Conservation (phyloP, 2,797 vertebrate species). For the Pteropus rufus region DNA sequence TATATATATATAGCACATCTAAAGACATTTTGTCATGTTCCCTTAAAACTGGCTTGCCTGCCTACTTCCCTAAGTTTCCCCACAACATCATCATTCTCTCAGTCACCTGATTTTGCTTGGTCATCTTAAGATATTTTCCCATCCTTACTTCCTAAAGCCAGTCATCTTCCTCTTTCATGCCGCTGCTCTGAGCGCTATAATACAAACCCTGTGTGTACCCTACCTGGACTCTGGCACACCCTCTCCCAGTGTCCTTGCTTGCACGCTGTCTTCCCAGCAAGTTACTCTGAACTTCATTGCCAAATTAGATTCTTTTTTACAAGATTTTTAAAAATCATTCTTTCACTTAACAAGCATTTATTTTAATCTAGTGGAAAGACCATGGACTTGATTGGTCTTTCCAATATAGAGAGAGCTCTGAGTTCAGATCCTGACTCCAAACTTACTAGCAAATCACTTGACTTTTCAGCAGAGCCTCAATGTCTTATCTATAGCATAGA, state of each 20-base stretch:
- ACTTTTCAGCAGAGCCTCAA: not conserved
- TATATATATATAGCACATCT: no score
- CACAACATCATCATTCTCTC: no score
- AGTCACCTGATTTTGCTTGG: not conserved
- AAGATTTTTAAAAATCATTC: not conserved
- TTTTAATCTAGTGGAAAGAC: not conserved
- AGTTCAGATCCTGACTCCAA: not conserved
- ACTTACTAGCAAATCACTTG: not conserved
- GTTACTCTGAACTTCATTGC: not conserved
- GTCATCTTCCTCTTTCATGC: not conserved
- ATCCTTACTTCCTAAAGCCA: not conserved
- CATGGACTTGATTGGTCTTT: not conserved
- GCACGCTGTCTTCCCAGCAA: not conserved
- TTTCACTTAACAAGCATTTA: not conserved
- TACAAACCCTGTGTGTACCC: not conserved
- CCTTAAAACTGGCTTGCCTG: not conserved
- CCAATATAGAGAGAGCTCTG: not conserved
- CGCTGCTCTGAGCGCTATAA: not conserved
- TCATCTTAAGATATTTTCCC: not conserved
- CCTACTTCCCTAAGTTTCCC: not conserved
- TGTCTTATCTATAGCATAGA: not conserved
- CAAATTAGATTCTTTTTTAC: not conserved
- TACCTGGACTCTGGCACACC: no score
- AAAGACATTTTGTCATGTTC: not conserved
- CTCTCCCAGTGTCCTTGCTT: not conserved